phyloP scores from a whole-genome alignment of 1,140 invertebrate species.

The Grapholita molesta region DNA sequence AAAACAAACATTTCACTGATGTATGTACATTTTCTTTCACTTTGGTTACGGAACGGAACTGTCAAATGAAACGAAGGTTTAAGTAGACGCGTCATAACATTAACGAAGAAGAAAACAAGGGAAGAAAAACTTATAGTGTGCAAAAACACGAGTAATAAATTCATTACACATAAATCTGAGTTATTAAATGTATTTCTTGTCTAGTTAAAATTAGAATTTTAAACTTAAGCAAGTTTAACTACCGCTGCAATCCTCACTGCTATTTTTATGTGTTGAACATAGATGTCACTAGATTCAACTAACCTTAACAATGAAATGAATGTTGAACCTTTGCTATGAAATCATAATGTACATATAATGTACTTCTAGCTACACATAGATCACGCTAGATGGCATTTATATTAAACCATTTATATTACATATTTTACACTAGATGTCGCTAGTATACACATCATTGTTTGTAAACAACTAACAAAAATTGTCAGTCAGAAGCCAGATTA shows the following conservation, averaged over 20 bases:
- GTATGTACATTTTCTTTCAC: slow-evolving; percentile 11
- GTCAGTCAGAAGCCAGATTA: background rate
- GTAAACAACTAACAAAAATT: background rate
- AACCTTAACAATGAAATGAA: background rate
- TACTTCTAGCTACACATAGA: too few relatives aligned
- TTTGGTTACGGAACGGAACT: background rate
- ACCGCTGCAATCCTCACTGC: too few relatives aligned
- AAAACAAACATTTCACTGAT: slow-evolving; percentile 13
- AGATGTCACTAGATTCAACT: background rate
- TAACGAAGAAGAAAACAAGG: too few relatives aligned
- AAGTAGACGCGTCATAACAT: background rate
- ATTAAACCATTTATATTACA: background rate
- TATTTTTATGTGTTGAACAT: background rate
- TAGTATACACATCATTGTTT: background rate
- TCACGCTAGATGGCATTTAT: slow-evolving; percentile 13
- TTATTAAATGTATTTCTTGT: background rate
- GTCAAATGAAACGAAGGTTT: background rate
- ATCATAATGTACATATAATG: too few relatives aligned
- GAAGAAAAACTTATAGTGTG: too few relatives aligned
- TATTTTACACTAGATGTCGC: slow-evolving; percentile 4
- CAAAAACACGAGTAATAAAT: background rate
- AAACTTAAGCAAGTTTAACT: too few relatives aligned
- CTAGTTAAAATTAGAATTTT: background rate
- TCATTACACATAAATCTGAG: background rate
- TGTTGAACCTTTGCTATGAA: background rate